Conservation (phyloP, 2,113 vertebrate species). For the Eretmochelys imbricata region DNA sequence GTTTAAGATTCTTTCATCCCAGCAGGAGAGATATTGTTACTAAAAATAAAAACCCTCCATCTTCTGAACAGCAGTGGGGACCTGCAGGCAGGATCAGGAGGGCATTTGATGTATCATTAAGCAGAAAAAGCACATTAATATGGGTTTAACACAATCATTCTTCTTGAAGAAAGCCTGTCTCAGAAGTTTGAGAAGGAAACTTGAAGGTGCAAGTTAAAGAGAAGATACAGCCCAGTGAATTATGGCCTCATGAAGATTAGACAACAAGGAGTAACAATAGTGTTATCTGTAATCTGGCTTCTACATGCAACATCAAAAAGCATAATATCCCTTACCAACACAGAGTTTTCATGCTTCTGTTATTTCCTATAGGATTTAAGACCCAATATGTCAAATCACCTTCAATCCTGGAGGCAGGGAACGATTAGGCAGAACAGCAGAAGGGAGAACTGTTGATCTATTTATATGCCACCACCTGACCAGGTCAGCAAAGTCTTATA, state of each 20-base stretch:
- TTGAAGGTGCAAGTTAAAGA: neutral
- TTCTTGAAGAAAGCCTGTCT: constrained; percentile 8
- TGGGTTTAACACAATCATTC: constrained; percentile 25
- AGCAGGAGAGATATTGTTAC: constrained; percentile 61
- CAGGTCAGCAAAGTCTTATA: constrained; percentile 76
- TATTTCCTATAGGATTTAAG: constrained; percentile 44
- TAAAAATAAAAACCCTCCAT: constrained; percentile 69
- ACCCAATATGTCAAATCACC: constrained; percentile 71
- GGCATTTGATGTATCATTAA: constrained; percentile 26
- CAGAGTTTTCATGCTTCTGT: neutral
- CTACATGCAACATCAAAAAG: neutral
- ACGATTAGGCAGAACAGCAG: constrained; percentile 72
- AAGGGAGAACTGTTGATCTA: constrained; percentile 63
- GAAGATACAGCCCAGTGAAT: neutral
- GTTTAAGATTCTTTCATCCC: constrained; percentile 68
- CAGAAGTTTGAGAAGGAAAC: neutral
- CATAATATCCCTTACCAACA: neutral
- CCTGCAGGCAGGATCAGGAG: constrained; percentile 38
- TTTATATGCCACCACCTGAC: constrained; percentile 73
- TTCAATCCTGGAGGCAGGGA: constrained; percentile 64
- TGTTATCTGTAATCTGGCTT: neutral
- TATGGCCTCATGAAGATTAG: neutral
- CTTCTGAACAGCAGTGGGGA: constrained; percentile 38
- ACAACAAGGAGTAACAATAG: neutral
- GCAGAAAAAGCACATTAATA: constrained; percentile 39